Conservation (phyloP, 2,113 vertebrate genomes). For the Amazona vittata region DNA sequence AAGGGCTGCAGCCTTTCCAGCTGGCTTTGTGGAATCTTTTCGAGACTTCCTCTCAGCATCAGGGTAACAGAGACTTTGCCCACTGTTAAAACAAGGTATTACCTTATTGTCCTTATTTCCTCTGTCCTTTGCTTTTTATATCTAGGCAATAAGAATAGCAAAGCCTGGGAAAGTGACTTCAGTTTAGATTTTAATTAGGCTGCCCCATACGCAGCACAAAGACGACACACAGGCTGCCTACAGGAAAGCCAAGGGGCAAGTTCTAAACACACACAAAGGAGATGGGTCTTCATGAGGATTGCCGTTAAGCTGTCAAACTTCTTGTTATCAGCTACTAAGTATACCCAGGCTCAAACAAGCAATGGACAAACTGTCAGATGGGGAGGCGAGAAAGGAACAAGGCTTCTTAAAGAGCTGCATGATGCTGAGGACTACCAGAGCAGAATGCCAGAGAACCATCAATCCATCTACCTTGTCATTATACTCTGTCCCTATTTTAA, state of each 20-base stretch:
- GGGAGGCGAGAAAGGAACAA: accelerated
- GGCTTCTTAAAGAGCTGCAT: background rate
- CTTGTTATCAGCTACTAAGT: background rate
- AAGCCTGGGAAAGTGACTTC: background rate
- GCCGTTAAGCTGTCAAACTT: background rate
- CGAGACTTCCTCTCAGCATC: background rate
- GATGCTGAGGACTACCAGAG: background rate
- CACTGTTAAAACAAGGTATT: background rate
- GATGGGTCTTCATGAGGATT: background rate
- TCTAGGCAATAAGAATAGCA: background rate
- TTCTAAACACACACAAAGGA: background rate
- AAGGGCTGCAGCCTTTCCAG: background rate
- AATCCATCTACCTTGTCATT: background rate
- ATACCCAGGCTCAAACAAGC: background rate
- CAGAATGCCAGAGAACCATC: background rate
- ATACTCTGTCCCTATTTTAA: background rate
- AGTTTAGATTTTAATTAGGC: background rate
- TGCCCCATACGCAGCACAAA: accelerated
- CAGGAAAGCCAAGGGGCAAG: background rate
- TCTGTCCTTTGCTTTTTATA: background rate
- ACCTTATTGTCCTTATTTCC: background rate
- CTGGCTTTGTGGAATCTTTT: background rate
- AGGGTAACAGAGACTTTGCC: background rate
- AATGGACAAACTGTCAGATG: background rate
- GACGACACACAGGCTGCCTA: background rate